Conservation (phyloP, 2,797 vertebrate species). For the Oryzias sinensis region DNA sequence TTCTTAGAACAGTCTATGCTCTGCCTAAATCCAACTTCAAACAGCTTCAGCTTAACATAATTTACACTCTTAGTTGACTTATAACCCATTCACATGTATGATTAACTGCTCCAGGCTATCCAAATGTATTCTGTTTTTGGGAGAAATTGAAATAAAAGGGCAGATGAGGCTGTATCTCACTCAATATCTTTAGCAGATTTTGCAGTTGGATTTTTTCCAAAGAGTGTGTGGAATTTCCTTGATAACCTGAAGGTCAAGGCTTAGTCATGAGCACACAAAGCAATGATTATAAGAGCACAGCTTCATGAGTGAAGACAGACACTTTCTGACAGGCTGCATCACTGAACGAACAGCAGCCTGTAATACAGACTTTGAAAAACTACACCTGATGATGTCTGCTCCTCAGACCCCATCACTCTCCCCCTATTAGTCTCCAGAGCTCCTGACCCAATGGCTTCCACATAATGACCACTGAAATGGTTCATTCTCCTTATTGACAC, state of each 20-base stretch:
- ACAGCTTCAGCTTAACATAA: slow-evolving; percentile 44
- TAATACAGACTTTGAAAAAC: slow-evolving; percentile 63
- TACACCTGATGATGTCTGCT: slow-evolving; percentile 57
- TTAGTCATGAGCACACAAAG: slow-evolving; percentile 7
- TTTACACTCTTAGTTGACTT: slow-evolving; percentile 50
- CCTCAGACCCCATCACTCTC: slow-evolving; percentile 28
- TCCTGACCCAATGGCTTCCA: slow-evolving; percentile 54
- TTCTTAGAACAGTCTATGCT: slow-evolving; percentile 49
- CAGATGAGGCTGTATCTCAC: slow-evolving; percentile 58
- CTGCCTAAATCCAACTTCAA: slow-evolving; percentile 57
- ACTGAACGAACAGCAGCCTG: slow-evolving; percentile 50
- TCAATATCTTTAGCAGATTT: slow-evolving; percentile 56
- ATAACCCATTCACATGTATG: slow-evolving; percentile 20
- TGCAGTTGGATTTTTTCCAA: slow-evolving; percentile 2
- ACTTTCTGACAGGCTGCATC: slow-evolving; percentile 38
- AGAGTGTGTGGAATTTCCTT: too few species aligned
- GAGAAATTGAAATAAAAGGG: slow-evolving; percentile 43
- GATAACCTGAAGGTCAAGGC: slow-evolving; percentile 2
- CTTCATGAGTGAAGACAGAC: slow-evolving; percentile 22
- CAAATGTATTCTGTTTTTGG: slow-evolving; percentile 26
- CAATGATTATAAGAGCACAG: slow-evolving; percentile 14
- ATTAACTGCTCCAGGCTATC: slow-evolving; percentile 26
- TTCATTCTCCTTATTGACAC: slow-evolving; percentile 60
- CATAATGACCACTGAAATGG: slow-evolving; percentile 64
- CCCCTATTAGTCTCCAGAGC: slow-evolving; percentile 42